These are phyloP conservation scores for Ahaetulla prasina DNA, from an alignment of 2,113 vertebrate species.

Conservation along the genomic window DNA sequence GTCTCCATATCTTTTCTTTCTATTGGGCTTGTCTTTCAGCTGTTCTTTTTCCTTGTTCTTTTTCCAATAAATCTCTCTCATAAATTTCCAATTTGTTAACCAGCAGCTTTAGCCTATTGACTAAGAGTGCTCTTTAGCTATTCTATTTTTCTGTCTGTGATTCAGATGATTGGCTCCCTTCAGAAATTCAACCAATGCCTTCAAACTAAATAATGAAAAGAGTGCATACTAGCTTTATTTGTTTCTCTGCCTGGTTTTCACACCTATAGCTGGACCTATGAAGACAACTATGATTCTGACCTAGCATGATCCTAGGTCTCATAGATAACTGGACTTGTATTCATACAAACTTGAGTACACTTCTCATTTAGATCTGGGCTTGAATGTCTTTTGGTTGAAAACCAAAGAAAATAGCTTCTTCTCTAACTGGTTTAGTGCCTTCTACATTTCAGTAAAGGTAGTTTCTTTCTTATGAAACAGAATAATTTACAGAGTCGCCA, in stretches of 20 bases:
- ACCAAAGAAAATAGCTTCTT: not conserved
- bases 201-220: not conserved
- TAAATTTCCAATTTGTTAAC: not conserved
- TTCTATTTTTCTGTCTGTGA: not conserved
- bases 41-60: not conserved
- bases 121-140: not conserved
- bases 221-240: not conserved
- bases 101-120: not conserved
- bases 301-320: not conserved
- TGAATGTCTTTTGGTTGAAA: not conserved
- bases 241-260: not conserved
- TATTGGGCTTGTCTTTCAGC: not conserved
- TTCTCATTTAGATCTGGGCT: not conserved
- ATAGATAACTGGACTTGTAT: not conserved
- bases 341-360: not conserved
- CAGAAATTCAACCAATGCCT: not conserved
- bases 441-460: not conserved
- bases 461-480: not conserved
- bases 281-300: not conserved
- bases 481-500: not conserved
- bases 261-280: not conserved
- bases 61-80: not conserved
- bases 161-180: not conserved
- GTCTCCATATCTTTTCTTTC: not conserved
- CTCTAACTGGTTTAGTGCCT: not conserved